These are phyloP conservation scores for Lepidurus packardi DNA, from an alignment of 1,140 invertebrate species.

Conservation along the genomic window DNA sequence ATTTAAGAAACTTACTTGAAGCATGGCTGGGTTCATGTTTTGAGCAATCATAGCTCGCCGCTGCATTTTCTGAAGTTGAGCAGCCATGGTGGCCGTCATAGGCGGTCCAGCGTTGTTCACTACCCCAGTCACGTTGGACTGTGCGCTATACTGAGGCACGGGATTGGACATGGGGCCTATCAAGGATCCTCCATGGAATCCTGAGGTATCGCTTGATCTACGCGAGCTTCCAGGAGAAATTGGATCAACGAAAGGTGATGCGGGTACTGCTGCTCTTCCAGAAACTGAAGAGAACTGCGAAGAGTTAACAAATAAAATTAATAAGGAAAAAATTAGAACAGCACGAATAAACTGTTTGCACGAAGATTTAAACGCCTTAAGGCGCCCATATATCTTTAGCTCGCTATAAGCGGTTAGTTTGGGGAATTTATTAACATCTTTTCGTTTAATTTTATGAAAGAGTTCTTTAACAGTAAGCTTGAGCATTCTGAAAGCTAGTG, in stretches of 20 bases:
- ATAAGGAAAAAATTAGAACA: not conserved
- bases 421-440: too few relatives aligned
- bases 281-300: conserved; percentile 34
- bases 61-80: conserved; percentile 47
- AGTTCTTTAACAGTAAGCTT: too few relatives aligned
- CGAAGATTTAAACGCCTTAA: too few relatives aligned
- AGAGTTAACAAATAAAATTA: not conserved
- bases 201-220: conserved; percentile 59
- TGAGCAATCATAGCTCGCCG: conserved; percentile 39
- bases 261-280: conserved; percentile 42
- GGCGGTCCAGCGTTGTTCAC: conserved; percentile 37
- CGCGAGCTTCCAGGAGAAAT: conserved; percentile 78
- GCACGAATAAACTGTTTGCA: not conserved
- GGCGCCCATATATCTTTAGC: too few relatives aligned
- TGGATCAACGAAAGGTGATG: conserved; percentile 71
- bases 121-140: conserved; percentile 19
- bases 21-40: conserved; percentile 23
- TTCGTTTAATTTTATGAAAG: too few relatives aligned
- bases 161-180: conserved; percentile 23
- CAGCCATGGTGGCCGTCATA: conserved; percentile 48
- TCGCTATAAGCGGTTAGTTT: too few relatives aligned
- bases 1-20: conserved; percentile 32
- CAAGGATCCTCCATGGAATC: conserved; percentile 29
- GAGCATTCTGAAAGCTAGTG: too few relatives aligned
- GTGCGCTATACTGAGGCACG: not conserved